phyloP scores from a whole-genome alignment of 2,113 vertebrate genomes.

The Corythaeola cristata region DNA sequence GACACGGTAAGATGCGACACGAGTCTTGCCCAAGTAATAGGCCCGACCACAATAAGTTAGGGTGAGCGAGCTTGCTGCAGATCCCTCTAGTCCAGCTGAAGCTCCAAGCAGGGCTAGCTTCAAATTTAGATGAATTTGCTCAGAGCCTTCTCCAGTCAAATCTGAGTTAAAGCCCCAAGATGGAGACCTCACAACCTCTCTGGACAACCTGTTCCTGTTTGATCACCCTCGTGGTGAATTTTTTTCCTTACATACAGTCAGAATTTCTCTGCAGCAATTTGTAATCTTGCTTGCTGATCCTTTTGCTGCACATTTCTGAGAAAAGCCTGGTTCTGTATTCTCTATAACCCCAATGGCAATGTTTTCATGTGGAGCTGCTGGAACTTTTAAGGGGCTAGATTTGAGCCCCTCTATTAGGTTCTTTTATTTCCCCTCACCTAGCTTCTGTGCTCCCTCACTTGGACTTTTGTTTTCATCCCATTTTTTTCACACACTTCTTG shows the following conservation, averaged over 20 bases:
- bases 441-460: not conserved
- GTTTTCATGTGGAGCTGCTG: not conserved
- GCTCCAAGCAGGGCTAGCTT: not conserved
- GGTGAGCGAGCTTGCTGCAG: not conserved
- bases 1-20: rapidly evolving
- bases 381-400: not conserved
- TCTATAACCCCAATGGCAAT: not conserved
- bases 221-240: rapidly evolving
- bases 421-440: not conserved
- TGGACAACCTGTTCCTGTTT: not conserved
- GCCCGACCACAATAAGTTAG: not conserved
- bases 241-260: not conserved
- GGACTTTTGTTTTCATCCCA: not conserved
- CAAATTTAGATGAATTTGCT: not conserved
- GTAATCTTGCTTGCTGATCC: not conserved
- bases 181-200: not conserved
- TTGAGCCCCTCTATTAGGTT: not conserved
- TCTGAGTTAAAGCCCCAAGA: not conserved
- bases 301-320: not conserved
- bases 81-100: not conserved
- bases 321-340: not conserved
- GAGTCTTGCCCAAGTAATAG: not conserved
- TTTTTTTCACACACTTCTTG: not conserved
- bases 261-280: not conserved
- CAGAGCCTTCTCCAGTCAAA: not conserved